These are phyloP conservation scores for Aphelenchoides avenae DNA, from an alignment of 1,140 invertebrate genomes.

Conservation along the genomic window DNA sequence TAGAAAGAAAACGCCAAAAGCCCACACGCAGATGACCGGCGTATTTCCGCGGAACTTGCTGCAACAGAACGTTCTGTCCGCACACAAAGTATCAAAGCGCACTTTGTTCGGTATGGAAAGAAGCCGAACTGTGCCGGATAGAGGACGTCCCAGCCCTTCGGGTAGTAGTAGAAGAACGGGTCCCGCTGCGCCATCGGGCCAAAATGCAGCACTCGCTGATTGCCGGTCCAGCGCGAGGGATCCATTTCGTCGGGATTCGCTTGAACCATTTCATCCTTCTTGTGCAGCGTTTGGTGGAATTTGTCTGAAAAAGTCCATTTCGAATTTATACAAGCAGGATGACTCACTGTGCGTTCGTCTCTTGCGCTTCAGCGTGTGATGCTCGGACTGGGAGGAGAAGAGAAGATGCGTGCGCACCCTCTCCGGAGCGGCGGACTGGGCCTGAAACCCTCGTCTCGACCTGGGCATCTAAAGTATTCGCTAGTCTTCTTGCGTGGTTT, in stretches of 20 bases:
- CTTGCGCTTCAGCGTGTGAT: conserved; percentile 50
- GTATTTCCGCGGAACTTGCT: conserved; percentile 59
- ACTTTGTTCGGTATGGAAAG: conserved; percentile 58
- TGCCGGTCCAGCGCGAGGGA: conserved; percentile 53
- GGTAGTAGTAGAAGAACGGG: conserved; percentile 59
- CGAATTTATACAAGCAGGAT: neutral
- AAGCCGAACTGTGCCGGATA: conserved; percentile 59
- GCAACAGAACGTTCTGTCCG: conserved; percentile 17
- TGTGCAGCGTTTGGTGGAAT: conserved; percentile 54
- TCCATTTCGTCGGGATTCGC: conserved; percentile 50
- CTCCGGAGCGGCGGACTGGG: conserved; percentile 39
- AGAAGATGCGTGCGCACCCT: conserved; percentile 55
- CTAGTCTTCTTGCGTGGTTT: too few species aligned
- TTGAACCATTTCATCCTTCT: conserved; percentile 59
- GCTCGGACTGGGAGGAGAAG: conserved; percentile 54
- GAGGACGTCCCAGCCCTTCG: conserved; percentile 58
- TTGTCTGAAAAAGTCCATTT: conserved; percentile 47
- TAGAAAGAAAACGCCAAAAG: conserved; percentile 54
- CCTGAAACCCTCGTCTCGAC: conserved; percentile 47
- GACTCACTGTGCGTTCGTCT: conserved; percentile 54
- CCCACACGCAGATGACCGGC: conserved; percentile 48
- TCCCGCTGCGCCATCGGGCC: conserved; percentile 59
- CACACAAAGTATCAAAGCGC: conserved; percentile 6
- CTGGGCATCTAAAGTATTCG: conserved; percentile 44
- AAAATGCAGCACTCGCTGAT: conserved; percentile 57